Conservation (phyloP, 2,888 invertebrate species). For the Adelognathus sp. region DNA sequence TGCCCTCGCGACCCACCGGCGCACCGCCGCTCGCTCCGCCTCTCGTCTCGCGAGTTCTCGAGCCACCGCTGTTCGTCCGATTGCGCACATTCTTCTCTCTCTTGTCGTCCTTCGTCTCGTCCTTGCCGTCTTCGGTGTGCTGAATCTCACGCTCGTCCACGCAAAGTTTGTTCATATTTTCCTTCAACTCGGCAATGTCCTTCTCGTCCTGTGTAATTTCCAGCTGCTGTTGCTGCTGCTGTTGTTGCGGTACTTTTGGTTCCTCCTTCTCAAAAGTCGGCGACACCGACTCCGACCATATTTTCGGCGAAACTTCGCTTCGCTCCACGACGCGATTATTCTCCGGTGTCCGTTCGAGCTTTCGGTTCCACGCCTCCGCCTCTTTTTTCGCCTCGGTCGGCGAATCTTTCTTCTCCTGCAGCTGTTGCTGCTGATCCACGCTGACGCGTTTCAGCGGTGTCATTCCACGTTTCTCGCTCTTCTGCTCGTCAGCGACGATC, state of each 20-base stretch:
- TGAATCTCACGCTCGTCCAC: conserved; percentile 80
- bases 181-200: conserved; percentile 73
- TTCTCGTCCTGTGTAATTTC: conserved; percentile 81
- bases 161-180: conserved; percentile 74
- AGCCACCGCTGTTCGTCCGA: conserved; percentile 82
- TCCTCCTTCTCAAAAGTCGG: conserved; percentile 80
- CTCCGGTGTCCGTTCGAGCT: conserved; percentile 81
- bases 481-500: conserved; percentile 83
- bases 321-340: conserved; percentile 62
- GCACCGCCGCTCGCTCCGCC: conserved; percentile 74
- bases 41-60: conserved; percentile 75
- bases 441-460: conserved; percentile 82
- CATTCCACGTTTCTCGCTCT: conserved; percentile 82
- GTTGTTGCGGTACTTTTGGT: no score
- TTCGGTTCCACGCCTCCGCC: conserved; percentile 82
- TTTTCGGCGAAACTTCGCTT: conserved; percentile 75
- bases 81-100: conserved; percentile 76
- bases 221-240: conserved; percentile 72
- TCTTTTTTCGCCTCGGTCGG: conserved; percentile 83
- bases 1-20: conserved; percentile 81
- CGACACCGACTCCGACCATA: conserved; percentile 81
- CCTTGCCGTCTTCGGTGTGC: conserved; percentile 79
- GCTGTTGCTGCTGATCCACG: conserved; percentile 71
- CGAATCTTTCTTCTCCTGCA: conserved; percentile 78
- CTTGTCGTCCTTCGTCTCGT: conserved; percentile 79